These are phyloP conservation scores for Sebastes steindachneri DNA, from an alignment of 2,797 vertebrate genomes.

Conservation along the genomic window DNA sequence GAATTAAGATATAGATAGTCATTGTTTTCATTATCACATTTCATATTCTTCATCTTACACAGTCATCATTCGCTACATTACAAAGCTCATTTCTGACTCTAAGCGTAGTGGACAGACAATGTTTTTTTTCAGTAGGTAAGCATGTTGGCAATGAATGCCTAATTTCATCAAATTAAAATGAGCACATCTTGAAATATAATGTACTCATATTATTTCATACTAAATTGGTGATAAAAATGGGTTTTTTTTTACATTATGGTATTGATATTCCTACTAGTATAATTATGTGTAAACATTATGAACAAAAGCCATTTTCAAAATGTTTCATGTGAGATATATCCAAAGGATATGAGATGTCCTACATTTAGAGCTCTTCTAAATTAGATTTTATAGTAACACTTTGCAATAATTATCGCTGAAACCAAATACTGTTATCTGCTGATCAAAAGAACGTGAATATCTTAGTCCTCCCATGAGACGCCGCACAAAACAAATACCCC, in stretches of 20 bases:
- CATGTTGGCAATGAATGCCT: background rate
- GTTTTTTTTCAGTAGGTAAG: background rate
- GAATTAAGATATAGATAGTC: no score
- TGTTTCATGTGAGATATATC: background rate
- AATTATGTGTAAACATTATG: background rate
- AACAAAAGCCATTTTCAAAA: background rate
- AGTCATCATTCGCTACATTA: no score
- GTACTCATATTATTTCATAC: background rate
- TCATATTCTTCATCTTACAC: no score
- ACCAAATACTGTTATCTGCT: conserved; percentile 1
- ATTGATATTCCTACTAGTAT: background rate
- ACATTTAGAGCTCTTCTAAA: conserved; percentile 12
- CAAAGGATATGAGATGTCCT: background rate
- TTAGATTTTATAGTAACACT: background rate
- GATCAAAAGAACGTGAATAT: conserved; percentile 33
- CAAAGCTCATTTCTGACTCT: background rate
- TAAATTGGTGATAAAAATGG: background rate
- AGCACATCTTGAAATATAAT: background rate
- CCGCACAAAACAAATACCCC: conserved; percentile 5
- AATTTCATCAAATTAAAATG: background rate
- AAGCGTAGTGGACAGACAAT: background rate
- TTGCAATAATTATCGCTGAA: conserved; percentile 22
- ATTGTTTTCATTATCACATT: no score
- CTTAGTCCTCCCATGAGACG: background rate
- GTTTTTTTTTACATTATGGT: background rate